A percentile compares a stretch with the other conserved stretches of the same genome.
phyloP scores from a whole-genome alignment of 2,797 vertebrate species.

The Anniella stebbinsi region DNA sequence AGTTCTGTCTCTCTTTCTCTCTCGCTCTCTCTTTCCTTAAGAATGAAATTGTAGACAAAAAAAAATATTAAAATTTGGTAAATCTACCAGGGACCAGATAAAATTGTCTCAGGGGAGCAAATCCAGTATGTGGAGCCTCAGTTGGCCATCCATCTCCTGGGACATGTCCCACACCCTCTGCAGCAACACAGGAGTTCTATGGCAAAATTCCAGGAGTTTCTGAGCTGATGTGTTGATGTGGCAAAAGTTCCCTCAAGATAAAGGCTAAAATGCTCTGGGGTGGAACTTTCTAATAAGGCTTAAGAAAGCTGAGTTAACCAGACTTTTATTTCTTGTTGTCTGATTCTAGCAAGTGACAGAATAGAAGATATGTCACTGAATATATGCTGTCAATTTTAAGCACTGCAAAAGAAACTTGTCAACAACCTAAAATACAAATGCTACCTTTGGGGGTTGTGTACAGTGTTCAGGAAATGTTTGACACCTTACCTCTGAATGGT shows the following conservation, averaged over 20 bases:
- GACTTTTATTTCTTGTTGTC: background rate
- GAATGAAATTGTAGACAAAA: background rate
- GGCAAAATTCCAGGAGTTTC: background rate
- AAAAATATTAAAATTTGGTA: constrained; percentile 49
- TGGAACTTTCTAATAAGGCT: background rate
- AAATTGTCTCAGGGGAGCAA: constrained; percentile 15
- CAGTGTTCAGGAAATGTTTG: constrained; percentile 65
- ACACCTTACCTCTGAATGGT: constrained; percentile 62
- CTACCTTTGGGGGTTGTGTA: background rate
- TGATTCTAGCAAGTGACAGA: constrained; percentile 51
- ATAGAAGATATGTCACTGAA: constrained; percentile 62
- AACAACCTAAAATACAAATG: constrained; percentile 30
- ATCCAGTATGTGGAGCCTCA: background rate
- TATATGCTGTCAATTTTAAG: constrained; percentile 68
- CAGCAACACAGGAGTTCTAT: too few relatives aligned
- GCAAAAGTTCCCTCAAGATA: background rate
- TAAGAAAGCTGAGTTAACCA: constrained; percentile 43
- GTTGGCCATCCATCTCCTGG: background rate
- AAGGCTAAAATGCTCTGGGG: background rate
- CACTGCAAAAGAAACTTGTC: constrained; percentile 58
- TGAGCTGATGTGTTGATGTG: constrained; percentile 62
- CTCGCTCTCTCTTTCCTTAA: background rate
- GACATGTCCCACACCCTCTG: background rate
- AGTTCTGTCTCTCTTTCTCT: background rate
- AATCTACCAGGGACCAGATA: background rate